Evolutionary conservation across 2,888 invertebrate species (phyloP).

Genomic region (Theristus sp.): DNA sequence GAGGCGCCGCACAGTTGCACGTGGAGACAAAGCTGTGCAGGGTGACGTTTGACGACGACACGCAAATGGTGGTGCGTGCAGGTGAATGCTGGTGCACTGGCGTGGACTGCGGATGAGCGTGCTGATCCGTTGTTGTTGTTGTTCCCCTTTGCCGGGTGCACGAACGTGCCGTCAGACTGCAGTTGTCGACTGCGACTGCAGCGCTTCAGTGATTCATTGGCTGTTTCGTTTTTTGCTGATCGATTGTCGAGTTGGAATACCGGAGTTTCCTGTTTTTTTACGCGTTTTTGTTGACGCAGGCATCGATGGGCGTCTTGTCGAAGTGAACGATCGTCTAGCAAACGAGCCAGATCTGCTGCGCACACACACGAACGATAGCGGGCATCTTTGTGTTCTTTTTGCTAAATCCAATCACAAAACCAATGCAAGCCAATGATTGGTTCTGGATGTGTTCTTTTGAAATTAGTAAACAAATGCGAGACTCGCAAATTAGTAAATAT

Average conservation of each 20-base stretch:
- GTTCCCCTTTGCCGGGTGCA: no score
- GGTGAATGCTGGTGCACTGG: background rate
- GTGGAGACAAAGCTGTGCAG: background rate
- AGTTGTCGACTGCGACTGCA: no score
- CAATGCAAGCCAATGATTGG: no score
- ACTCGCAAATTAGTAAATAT: no score
- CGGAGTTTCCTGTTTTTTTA: no score
- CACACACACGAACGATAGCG: background rate
- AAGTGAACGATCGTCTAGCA: background rate
- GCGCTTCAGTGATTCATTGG: background rate
- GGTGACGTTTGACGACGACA: background rate
- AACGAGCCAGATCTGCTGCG: background rate
- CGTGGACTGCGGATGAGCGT: background rate
- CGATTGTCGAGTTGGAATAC: no score
- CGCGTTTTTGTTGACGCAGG: no score
- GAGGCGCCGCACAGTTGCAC: background rate
- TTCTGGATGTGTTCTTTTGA: no score
- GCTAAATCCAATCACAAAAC: no score
- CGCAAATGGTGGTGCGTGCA: background rate
- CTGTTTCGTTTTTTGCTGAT: background rate
- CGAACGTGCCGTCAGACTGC: no score
- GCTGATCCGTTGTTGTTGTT: background rate
- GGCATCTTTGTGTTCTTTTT: no score
- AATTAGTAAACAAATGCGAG: no score
- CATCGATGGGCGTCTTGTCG: background rate